Base-by-base conservation (phyloP, 2,797 vertebrate genomes). In the Acridotheres tristis region DNA sequence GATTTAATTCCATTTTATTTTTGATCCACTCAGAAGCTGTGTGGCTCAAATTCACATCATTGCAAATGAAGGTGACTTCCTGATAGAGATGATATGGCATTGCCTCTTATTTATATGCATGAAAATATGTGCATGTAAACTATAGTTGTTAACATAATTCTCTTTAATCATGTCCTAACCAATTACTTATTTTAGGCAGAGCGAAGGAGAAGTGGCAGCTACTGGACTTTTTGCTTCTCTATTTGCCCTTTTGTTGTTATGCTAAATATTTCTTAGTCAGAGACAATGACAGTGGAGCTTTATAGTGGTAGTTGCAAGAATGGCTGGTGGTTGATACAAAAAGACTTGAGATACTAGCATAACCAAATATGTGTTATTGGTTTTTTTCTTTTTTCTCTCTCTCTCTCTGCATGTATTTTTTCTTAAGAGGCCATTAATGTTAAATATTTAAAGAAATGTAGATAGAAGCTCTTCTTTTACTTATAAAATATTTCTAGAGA, bases 1-100 rank as follows among this genome's bases (percentile, higher is more conserved):
- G 68, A 94, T 96, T 96, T 94, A 61, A 29, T 96, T 93, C 72
- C 69, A 86, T 95, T 94, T 96, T 88, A 93, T 92, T 95, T 93
- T 94, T 94, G 66, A 88, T 61, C 76, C 85, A 54, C 45, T 58
- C 71, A 65, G 85, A 57, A 92, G 32, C 32, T 84, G 2, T n/a
- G 25, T 85, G 81, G 67, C 65, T 95, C 45, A 94, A 85, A 85
- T 90, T 87, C 78, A 65, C 54, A 83, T 78, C 82, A 53, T 90
- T 88, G 30, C 36, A 91, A 84, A 69, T 86, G 65, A 91, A 89
- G 68, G 67, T 95, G 86, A 90, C 90, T 94, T 91, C 55, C 30
- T 74, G 36, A 36, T 8, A 71, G 47, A 72, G 34, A 68, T 2
- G 2, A 43, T 78, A 43, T 5, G 18, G 29, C 54, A 50, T 82